These are phyloP conservation scores for Zoanthus solanderi DNA, from an alignment of 92 coral and sea anemone species.

Conservation along the genomic window DNA sequence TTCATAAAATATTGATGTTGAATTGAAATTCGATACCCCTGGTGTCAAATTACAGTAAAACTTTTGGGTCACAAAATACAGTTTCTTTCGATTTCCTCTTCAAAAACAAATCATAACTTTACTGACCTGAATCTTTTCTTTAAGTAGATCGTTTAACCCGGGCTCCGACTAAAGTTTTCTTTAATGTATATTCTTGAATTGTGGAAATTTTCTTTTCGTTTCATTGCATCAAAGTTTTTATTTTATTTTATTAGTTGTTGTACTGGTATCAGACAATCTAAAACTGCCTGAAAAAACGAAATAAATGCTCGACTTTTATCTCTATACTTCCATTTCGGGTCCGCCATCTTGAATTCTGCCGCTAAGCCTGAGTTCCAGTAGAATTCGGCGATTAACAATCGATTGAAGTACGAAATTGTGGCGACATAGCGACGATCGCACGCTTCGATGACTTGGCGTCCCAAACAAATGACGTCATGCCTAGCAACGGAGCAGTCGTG, in stretches of 20 bases:
- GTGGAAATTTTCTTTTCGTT: conserved; percentile 16
- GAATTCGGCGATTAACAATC: conserved; percentile 31
- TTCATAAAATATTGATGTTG: too few relatives aligned
- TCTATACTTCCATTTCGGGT: conserved; percentile 25
- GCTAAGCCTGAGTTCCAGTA: conserved; percentile 15
- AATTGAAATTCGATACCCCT: neutral
- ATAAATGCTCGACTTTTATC: conserved; percentile 30
- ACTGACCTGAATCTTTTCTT: neutral
- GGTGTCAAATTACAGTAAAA: conserved; percentile 8
- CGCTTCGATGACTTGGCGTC: conserved; percentile 36
- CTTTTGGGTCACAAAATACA: conserved; percentile 8
- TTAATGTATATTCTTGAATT: conserved; percentile 12
- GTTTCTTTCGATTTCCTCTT: conserved; percentile 25
- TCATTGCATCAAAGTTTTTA: conserved; percentile 10
- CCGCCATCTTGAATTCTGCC: conserved; percentile 5
- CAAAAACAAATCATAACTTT: conserved; percentile 19
- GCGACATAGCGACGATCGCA: neutral
- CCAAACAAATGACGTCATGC: conserved; percentile 41
- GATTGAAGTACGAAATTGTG: conserved; percentile 22
- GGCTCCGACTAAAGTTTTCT: conserved; percentile 33
- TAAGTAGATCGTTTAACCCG: conserved; percentile 23
- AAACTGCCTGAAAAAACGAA: conserved; percentile 25
- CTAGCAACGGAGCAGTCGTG: conserved; percentile 31
- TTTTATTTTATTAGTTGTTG: conserved; percentile 10
- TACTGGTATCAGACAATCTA: conserved; percentile 7